phyloP scores from a whole-genome alignment of 2,113 vertebrate genomes.

The Pterocles burchelli region DNA sequence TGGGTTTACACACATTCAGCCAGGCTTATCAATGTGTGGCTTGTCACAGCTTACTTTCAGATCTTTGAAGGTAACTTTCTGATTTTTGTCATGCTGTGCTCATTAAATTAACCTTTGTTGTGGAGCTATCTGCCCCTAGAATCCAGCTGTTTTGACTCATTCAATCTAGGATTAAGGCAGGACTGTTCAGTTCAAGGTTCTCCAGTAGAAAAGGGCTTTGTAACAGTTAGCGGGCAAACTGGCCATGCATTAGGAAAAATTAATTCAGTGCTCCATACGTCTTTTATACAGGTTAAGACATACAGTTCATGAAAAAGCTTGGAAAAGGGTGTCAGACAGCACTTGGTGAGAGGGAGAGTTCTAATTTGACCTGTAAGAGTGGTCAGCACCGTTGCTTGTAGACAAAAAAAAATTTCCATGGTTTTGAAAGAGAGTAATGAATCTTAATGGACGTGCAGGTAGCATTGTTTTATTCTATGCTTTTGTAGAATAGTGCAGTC shows the following conservation, averaged over 20 bases:
- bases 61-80: constrained; percentile 38
- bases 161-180: neutral
- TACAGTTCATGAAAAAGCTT: neutral
- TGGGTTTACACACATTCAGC: neutral
- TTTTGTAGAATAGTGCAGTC: neutral
- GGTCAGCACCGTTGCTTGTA: neutral
- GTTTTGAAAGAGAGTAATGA: neutral
- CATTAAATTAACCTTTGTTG: constrained; percentile 39
- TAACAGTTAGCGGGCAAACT: neutral
- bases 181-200: neutral
- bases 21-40: constrained; percentile 18
- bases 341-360: neutral
- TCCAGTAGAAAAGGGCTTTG: neutral
- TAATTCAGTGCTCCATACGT: neutral
- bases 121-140: neutral
- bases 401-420: neutral
- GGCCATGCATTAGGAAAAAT: neutral
- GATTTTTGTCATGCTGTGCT: constrained; percentile 34
- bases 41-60: constrained; percentile 15
- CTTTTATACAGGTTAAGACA: neutral
- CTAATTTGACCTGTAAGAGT: neutral
- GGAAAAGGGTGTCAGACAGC: neutral
- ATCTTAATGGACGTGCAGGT: neutral
- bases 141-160: neutral
- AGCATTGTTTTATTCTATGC: neutral